Evolutionary conservation across 2,797 vertebrate species (phyloP), one percentile per base, ranked within the genome.

Genomic region (Hirundo rustica): DNA sequence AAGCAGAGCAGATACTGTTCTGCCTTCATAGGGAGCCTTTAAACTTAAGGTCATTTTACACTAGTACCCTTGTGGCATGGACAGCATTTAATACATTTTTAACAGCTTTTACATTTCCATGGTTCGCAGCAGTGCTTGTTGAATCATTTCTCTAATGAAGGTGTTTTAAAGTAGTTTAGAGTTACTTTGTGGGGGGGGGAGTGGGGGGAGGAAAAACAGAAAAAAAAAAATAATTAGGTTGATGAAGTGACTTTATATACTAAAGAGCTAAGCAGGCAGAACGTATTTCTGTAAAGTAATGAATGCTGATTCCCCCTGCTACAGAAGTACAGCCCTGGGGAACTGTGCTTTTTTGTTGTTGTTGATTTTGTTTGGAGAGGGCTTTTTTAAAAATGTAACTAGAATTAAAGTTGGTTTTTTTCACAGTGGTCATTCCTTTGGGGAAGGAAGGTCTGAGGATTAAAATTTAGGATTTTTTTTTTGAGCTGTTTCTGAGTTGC

Each of bases 1-100:
- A 92, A 96, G 95, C 85, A 97, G 78, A 94, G 96, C 93, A 93
- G 96, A 96, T 96, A 96, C 92, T 93, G 79, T 91, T 94, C 95
- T 93, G 93, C 92, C 89, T 65, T 96, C 94, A 89, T 91, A 96
- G 95, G 89, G 95, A 97, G 92, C 95, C 95, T 96, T 95, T 97
- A 97, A 97, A 97, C 88, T 70, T 83, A 73, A 88, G 96, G 97
- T 97, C 96, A 97, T 96, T 96, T 96, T 96, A 96, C 93, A 95
- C 95, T 80, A 77, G 95, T 93, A 96, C 95, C 95, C 93, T 93
- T 89, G 88, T 96, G 96, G 92, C 93, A 85, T 6, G 62, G 95
- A 93, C 94, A 97, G 54, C 94, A 70, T 89, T 77, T 92, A 97
- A 96, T 97, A 97, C 89, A 95, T 96, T 96, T 96, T 92, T 86